Evolutionary conservation across 2,113 vertebrate species (phyloP).

Genomic region (Chrysemys picta): DNA sequence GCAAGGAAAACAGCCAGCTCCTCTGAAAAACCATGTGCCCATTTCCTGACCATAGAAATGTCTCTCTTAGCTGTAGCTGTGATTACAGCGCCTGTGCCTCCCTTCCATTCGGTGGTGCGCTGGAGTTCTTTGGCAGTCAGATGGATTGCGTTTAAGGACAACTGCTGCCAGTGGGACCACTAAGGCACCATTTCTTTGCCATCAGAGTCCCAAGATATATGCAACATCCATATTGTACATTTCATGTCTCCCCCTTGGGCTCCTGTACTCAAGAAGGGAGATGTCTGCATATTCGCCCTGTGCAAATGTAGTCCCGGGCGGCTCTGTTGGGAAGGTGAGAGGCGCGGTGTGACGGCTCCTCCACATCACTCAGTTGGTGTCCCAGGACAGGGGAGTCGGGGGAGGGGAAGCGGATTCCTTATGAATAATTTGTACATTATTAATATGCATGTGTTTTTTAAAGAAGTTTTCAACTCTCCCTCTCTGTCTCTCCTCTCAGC

Average conservation of each 20-base stretch:
- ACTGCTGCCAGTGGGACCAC: neutral
- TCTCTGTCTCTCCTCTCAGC: neutral
- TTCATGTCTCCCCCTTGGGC: neutral
- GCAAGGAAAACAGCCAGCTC: neutral
- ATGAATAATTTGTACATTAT: neutral
- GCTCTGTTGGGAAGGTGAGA: neutral
- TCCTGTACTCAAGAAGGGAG: rapidly evolving
- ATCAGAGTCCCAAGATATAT: neutral
- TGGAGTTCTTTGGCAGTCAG: neutral
- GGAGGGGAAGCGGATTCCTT: neutral
- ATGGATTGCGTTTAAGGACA: rapidly evolving
- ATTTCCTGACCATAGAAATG: rapidly evolving
- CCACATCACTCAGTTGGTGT: neutral
- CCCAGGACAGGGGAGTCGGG: neutral
- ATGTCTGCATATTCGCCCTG: neutral
- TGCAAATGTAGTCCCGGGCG: rapidly evolving
- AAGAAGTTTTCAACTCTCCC: neutral
- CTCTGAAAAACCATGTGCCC: neutral
- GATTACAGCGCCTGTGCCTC: neutral
- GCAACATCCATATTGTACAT: neutral
- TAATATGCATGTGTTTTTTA: neutral
- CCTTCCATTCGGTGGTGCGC: rapidly evolving
- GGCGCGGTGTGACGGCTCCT: neutral
- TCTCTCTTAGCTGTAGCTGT: neutral
- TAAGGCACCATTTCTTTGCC: neutral